A percentile compares a stretch with the other conserved stretches of the same genome.
Conservation (phyloP, 2,797 vertebrate genomes). For the Centropyge bicolor region DNA sequence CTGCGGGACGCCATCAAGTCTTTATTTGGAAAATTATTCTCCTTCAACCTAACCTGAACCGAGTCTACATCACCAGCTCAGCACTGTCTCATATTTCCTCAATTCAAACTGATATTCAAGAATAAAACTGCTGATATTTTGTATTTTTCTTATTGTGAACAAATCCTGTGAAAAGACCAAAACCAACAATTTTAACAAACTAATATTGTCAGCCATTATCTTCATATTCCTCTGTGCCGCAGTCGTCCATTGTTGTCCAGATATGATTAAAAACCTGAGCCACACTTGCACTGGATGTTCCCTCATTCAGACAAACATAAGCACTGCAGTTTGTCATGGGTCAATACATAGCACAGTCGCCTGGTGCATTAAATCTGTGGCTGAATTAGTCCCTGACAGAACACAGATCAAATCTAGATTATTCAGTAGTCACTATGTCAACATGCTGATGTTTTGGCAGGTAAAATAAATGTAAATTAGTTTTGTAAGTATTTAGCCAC, state of each 20-base stretch:
- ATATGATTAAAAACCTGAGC: not conserved
- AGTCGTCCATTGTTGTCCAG: not conserved
- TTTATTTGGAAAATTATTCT: slow-evolving; percentile 1
- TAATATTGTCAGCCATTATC: not conserved
- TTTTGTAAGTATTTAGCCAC: too few species aligned
- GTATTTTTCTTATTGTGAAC: not conserved
- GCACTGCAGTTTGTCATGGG: too few species aligned
- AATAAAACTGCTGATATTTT: not conserved
- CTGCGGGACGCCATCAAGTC: not conserved
- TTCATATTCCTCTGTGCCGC: not conserved
- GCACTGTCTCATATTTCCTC: not conserved
- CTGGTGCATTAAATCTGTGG: not conserved
- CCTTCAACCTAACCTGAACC: not conserved
- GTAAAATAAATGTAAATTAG: too few species aligned
- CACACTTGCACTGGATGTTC: too few species aligned
- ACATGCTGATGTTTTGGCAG: too few species aligned
- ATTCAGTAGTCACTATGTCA: too few species aligned
- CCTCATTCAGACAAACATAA: too few species aligned
- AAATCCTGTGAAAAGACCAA: not conserved
- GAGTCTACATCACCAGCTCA: not conserved
- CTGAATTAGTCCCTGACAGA: not conserved
- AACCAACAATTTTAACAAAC: not conserved
- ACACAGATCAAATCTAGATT: too few species aligned
- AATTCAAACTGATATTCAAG: not conserved
- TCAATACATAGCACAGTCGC: too few species aligned